These are phyloP conservation scores for Plectropomus leopardus DNA, from an alignment of 2,113 vertebrate genomes.

Conservation along the genomic window DNA sequence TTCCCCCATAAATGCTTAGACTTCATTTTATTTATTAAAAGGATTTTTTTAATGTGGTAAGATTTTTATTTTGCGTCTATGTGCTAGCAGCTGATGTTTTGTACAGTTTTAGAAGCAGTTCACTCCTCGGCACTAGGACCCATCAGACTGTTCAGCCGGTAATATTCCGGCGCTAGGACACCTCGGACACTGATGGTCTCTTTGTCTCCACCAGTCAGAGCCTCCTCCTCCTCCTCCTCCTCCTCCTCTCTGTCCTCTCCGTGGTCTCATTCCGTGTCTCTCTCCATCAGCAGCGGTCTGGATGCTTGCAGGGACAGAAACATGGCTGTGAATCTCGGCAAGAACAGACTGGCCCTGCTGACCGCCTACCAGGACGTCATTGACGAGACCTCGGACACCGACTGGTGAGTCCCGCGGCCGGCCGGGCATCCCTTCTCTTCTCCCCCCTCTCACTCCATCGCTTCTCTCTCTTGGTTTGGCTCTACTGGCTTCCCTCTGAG, in stretches of 20 bases:
- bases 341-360: constrained; percentile 86
- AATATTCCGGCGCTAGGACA: constrained; percentile 52
- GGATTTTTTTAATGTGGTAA: no score
- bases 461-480: background rate
- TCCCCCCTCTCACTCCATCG: background rate
- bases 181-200: constrained; percentile 16
- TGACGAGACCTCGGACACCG: constrained; percentile 82
- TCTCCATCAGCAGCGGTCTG: constrained; percentile 79
- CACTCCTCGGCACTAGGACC: constrained; percentile 2
- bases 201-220: constrained; percentile 73
- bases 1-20: no score
- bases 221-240: constrained; percentile 49
- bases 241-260: constrained; percentile 14
- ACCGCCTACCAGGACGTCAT: constrained; percentile 89
- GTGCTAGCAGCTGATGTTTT: no score
- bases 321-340: constrained; percentile 88
- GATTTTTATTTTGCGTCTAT: no score
- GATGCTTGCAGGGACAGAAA: constrained; percentile 81
- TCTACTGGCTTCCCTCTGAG: background rate
- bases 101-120: no score
- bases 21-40: no score
- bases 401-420: constrained; percentile 83
- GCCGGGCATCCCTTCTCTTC: background rate
- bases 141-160: accelerated
- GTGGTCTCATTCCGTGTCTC: constrained; percentile 72